Conservation (phyloP, 2,797 vertebrate species). For the Rachycentron canadum region DNA sequence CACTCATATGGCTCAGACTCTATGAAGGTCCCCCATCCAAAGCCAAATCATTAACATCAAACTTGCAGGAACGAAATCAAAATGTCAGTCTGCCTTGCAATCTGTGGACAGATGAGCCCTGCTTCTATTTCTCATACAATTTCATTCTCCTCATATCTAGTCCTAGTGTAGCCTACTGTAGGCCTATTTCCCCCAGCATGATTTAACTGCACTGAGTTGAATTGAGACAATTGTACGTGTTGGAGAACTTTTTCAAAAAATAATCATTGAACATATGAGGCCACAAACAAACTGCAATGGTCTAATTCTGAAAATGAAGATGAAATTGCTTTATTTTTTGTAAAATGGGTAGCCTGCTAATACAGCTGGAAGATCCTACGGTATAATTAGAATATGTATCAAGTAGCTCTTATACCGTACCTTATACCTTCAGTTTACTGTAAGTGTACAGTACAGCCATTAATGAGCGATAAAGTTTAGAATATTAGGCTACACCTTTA, state of each 20-base stretch:
- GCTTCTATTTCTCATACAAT: slow-evolving; percentile 73
- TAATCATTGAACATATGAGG: slow-evolving; percentile 2
- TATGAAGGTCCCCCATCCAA: slow-evolving; percentile 82
- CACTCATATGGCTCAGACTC: slow-evolving; percentile 83
- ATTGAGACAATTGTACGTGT: not conserved
- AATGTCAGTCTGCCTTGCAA: slow-evolving; percentile 81
- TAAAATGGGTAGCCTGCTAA: no score
- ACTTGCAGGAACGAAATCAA: slow-evolving; percentile 84
- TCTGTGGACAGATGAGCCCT: slow-evolving; percentile 75
- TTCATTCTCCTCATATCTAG: slow-evolving; percentile 60
- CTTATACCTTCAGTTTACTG: no score
- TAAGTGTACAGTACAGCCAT: not conserved
- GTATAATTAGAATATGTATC: no score
- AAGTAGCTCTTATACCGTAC: no score
- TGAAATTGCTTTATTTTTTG: not conserved
- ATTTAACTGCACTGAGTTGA: slow-evolving; percentile 24
- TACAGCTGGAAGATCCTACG: no score
- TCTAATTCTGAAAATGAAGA: no score
- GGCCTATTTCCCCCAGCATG: slow-evolving; percentile 29
- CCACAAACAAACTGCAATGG: slow-evolving; percentile 13
- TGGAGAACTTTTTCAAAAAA: slow-evolving; percentile 21
- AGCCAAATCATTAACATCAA: slow-evolving; percentile 86
- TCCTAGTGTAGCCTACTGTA: slow-evolving; percentile 41
- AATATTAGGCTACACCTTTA: not conserved
- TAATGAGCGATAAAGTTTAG: not conserved